These are phyloP conservation scores for Wasmannia auropunctata DNA, from an alignment of 1,140 invertebrate species.

Conservation along the genomic window DNA sequence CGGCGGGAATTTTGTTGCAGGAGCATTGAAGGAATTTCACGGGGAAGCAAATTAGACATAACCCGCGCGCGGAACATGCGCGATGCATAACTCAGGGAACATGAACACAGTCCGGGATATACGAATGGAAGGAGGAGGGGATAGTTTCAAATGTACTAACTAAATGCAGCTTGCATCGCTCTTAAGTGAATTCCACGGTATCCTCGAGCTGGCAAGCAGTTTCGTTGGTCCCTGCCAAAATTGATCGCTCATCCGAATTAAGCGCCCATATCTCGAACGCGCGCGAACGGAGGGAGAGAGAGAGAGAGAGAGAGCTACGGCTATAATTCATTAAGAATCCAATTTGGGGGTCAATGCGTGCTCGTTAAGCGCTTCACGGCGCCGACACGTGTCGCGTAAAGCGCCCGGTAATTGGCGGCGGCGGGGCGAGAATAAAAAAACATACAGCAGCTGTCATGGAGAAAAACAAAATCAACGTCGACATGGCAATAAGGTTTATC, in stretches of 20 bases:
- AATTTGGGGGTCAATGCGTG: constrained; percentile 17
- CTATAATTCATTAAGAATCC: constrained; percentile 42
- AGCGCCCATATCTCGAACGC: constrained; percentile 9
- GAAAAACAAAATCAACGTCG: constrained; percentile 2
- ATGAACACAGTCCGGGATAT: constrained; percentile 42
- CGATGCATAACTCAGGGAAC: constrained; percentile 63
- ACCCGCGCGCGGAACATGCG: constrained; percentile 54
- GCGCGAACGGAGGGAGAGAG: too few species aligned
- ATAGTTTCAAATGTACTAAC: constrained; percentile 64
- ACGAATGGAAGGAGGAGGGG: constrained; percentile 36
- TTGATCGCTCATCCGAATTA: constrained; percentile 71
- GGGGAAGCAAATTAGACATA: constrained; percentile 67
- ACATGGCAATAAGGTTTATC: constrained; percentile 24
- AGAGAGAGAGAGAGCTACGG: background rate
- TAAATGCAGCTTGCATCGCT: constrained; percentile 52
- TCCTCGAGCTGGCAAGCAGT: constrained; percentile 52
- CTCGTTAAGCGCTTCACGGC: background rate
- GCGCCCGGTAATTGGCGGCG: background rate
- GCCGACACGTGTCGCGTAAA: background rate
- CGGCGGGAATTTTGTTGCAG: background rate
- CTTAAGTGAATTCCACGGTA: constrained; percentile 72
- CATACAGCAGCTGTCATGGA: background rate
- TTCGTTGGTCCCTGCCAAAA: constrained; percentile 66
- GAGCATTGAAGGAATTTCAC: constrained; percentile 57
- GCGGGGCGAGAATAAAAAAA: background rate